phyloP scores from a whole-genome alignment of 1,140 invertebrate genomes.

The Lepidostoma basale region DNA sequence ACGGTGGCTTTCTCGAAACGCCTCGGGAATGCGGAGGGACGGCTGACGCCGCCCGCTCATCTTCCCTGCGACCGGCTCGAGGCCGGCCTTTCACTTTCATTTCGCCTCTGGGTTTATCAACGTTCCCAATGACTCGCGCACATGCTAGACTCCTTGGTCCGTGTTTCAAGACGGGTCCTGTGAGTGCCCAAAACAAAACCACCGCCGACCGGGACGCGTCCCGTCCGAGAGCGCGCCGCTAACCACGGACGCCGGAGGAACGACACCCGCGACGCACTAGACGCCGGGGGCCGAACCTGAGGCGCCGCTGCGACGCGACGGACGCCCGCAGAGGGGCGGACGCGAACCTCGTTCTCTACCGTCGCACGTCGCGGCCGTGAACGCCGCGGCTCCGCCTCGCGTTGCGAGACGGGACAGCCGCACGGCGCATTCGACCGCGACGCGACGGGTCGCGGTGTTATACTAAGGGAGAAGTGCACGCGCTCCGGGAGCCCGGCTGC shows the following conservation, averaged over 20 bases:
- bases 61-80: conserved; percentile 53
- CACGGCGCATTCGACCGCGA: conserved; percentile 50
- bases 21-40: conserved; percentile 61
- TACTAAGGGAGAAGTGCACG: conserved; percentile 61
- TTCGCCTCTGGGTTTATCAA: conserved; percentile 49
- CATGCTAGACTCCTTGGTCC: conserved; percentile 90
- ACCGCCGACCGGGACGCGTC: conserved; percentile 59
- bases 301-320: conserved; percentile 51
- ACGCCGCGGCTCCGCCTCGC: conserved; percentile 33
- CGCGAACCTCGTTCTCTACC: conserved; percentile 27
- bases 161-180: conserved; percentile 92
- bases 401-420: conserved; percentile 36
- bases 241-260: conserved; percentile 14
- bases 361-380: conserved; percentile 28
- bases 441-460: conserved; percentile 60
- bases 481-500: conserved; percentile 49
- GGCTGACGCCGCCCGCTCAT: conserved; percentile 52
- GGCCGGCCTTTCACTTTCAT: conserved; percentile 68
- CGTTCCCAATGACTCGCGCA: conserved; percentile 72
- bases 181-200: conserved; percentile 67
- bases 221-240: conserved; percentile 57
- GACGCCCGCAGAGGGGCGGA: conserved; percentile 21
- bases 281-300: conserved; percentile 49
- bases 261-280: conserved; percentile 51
- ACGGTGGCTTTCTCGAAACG: conserved; percentile 56